These are phyloP conservation scores for Oopsacas minuta DNA, from an alignment of 37 sponge, comb jelly and placozoan genomes.

Conservation along the genomic window DNA sequence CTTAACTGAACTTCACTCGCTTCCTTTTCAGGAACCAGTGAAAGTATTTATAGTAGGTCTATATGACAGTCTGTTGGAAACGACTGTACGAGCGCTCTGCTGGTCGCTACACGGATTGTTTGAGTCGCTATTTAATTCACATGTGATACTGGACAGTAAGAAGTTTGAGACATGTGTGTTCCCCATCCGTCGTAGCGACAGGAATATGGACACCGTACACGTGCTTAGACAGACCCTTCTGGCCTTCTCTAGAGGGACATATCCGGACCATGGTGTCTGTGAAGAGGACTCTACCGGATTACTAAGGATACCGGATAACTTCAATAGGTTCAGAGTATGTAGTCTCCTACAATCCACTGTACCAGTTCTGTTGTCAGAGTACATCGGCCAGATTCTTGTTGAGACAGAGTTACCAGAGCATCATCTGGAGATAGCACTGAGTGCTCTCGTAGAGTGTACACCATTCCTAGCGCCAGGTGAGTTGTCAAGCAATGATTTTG, in stretches of 20 bases:
- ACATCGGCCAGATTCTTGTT: not conserved
- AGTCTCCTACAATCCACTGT: not conserved
- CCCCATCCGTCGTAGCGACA: not conserved
- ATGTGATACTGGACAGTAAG: not conserved
- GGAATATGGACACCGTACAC: not conserved
- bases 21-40: not conserved
- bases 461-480: not conserved
- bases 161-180: slow-evolving; percentile 7
- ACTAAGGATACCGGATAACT: slow-evolving; percentile 2
- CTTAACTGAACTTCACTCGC: not conserved
- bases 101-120: not conserved
- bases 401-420: slow-evolving; percentile 3
- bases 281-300: not conserved
- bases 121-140: not conserved
- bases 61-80: not conserved
- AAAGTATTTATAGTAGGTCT: not conserved
- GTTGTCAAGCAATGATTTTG: no score
- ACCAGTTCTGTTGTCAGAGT: not conserved
- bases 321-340: not conserved
- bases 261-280: not conserved
- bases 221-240: slow-evolving; percentile 2
- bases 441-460: slow-evolving; percentile 4
- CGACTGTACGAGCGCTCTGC: not conserved
- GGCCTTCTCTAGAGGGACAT: not conserved
- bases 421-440: not conserved